These are phyloP conservation scores for Euleptes europaea DNA, from an alignment of 2,113 vertebrate genomes.

Conservation along the genomic window DNA sequence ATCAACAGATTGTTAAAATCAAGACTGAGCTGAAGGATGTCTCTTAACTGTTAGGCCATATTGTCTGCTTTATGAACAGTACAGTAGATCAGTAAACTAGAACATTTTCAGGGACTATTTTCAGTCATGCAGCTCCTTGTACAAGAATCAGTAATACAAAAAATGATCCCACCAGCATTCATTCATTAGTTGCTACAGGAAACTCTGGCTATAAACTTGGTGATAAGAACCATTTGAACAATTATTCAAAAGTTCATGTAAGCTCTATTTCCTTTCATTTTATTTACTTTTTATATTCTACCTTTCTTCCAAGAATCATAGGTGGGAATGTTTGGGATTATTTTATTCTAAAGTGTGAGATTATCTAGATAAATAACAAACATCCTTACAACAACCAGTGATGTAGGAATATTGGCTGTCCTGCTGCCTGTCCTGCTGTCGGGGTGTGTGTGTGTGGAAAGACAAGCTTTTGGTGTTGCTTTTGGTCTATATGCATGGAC, in stretches of 20 bases:
- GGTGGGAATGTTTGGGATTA: background rate
- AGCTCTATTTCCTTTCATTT: no score
- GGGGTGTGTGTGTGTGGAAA: no score
- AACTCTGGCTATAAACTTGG: background rate
- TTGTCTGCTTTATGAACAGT: background rate
- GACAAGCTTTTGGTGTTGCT: no score
- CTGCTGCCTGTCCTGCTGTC: no score
- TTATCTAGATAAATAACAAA: background rate
- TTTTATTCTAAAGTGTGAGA: background rate
- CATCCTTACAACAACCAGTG: background rate
- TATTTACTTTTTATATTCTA: background rate
- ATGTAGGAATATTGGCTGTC: background rate
- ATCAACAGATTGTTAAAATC: no score
- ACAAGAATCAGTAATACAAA: background rate
- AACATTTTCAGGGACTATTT: background rate
- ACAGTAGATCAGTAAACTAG: background rate
- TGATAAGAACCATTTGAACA: background rate
- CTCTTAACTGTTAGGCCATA: background rate
- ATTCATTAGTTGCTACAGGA: background rate
- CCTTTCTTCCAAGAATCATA: background rate
- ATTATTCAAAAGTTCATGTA: background rate
- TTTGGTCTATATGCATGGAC: no score
- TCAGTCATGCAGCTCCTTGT: background rate
- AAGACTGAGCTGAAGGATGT: no score
- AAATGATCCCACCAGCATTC: background rate